phyloP scores from a whole-genome alignment of 2,113 vertebrate species.

The Salvelinus namaycush region DNA sequence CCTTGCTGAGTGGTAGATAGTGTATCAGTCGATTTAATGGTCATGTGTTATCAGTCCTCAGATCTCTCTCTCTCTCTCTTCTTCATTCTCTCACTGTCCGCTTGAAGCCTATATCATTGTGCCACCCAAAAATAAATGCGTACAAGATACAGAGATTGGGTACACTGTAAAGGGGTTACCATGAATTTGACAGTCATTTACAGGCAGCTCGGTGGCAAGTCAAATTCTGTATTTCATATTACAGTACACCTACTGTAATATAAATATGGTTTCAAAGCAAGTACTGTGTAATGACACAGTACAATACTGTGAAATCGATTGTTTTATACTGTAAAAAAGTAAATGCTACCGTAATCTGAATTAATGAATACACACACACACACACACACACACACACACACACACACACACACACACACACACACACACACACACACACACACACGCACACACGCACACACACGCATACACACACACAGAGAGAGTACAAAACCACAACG shows the following conservation, averaged over 20 bases:
- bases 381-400: conserved; percentile 10
- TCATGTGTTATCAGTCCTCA: conserved; percentile 20
- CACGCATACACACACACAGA: conserved; percentile 33
- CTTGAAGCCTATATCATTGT: background rate
- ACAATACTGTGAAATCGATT: too few relatives aligned
- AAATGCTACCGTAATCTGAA: too few relatives aligned
- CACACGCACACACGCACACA: conserved; percentile 1
- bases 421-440: background rate
- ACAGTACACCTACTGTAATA: too few relatives aligned
- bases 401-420: background rate
- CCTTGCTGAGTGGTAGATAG: conserved; percentile 13
- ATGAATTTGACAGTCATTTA: too few relatives aligned
- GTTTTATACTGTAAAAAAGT: too few relatives aligned
- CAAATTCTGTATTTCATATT: too few relatives aligned
- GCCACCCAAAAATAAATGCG: background rate
- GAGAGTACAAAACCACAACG: too few relatives aligned
- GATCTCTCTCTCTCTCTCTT: background rate
- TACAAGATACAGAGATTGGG: background rate
- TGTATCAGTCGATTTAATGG: conserved; percentile 18
- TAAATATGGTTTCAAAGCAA: too few relatives aligned
- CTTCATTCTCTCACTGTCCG: background rate
- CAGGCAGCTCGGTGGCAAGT: too few relatives aligned
- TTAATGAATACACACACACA: conserved; percentile 4
- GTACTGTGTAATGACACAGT: too few relatives aligned
- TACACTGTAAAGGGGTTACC: background rate